phyloP scores from a whole-genome alignment of 2,888 invertebrate genomes.

The Brenthis ino region DNA sequence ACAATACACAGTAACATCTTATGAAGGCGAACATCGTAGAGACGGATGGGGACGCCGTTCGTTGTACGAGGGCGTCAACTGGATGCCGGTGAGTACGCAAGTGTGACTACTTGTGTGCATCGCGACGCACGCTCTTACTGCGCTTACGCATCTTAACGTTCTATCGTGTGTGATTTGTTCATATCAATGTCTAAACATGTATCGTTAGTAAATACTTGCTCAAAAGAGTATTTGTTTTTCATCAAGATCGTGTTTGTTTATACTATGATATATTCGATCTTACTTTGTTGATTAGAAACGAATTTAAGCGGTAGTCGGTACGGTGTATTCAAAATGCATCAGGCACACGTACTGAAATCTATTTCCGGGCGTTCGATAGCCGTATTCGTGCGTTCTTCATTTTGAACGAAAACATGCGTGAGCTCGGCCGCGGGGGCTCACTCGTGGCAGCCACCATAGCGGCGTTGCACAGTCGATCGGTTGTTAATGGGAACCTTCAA shows the following conservation, averaged over 20 bases:
- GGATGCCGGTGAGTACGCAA: conserved; percentile 73
- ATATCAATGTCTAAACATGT: conserved; percentile 28
- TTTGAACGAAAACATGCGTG: conserved; percentile 79
- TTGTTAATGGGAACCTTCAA: conserved; percentile 63
- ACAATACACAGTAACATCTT: conserved; percentile 37
- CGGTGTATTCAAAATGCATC: conserved; percentile 73
- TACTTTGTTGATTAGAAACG: neutral
- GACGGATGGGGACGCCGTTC: conserved; percentile 66
- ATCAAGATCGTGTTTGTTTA: conserved; percentile 30
- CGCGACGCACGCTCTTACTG: conserved; percentile 55
- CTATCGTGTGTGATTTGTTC: conserved; percentile 46
- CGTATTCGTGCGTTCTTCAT: conserved; percentile 74
- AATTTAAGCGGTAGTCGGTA: conserved; percentile 38
- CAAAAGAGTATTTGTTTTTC: neutral
- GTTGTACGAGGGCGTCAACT: conserved; percentile 77
- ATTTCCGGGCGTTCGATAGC: conserved; percentile 78
- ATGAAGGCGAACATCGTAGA: conserved; percentile 51
- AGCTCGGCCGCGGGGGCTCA: conserved; percentile 81
- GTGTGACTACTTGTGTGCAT: conserved; percentile 61
- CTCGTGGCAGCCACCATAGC: conserved; percentile 83
- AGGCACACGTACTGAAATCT: conserved; percentile 70
- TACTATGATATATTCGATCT: neutral
- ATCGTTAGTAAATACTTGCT: neutral
- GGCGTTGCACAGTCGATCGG: conserved; percentile 71
- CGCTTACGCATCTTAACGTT: conserved; percentile 50